These are phyloP conservation scores for Drosophila lini DNA, from an alignment of 1,140 invertebrate genomes.

Conservation along the genomic window DNA sequence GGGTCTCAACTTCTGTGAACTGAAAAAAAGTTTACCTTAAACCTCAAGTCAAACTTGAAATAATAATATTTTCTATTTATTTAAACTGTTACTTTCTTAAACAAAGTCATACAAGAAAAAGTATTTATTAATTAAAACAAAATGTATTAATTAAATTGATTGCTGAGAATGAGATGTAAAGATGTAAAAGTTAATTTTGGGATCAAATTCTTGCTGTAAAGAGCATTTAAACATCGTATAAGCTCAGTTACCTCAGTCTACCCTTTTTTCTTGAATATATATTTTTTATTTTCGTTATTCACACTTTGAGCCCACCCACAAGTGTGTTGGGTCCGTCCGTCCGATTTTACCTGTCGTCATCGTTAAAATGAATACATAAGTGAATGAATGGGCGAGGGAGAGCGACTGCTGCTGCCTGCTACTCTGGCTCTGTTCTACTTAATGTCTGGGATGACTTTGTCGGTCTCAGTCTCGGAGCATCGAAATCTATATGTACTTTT, in stretches of 20 bases:
- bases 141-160: no score
- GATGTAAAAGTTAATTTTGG: no score
- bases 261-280: not conserved
- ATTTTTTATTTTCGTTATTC: constrained; percentile 36
- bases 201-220: not conserved
- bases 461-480: constrained; percentile 14
- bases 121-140: no score
- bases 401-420: constrained; percentile 32
- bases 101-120: no score
- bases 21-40: no score
- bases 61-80: no score
- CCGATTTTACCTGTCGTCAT: constrained; percentile 50
- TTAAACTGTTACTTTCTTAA: no score
- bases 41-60: no score
- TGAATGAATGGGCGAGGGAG: constrained; percentile 72
- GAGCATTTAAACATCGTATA: not conserved
- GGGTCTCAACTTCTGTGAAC: no score
- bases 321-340: constrained; percentile 39
- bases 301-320: constrained; percentile 77
- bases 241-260: no score
- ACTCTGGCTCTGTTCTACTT: constrained; percentile 50
- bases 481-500: not conserved
- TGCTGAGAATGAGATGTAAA: no score
- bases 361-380: constrained; percentile 65
- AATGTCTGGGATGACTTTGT: constrained; percentile 64